Conservation (phyloP, 1,140 invertebrate species). For the Diprion similis region DNA sequence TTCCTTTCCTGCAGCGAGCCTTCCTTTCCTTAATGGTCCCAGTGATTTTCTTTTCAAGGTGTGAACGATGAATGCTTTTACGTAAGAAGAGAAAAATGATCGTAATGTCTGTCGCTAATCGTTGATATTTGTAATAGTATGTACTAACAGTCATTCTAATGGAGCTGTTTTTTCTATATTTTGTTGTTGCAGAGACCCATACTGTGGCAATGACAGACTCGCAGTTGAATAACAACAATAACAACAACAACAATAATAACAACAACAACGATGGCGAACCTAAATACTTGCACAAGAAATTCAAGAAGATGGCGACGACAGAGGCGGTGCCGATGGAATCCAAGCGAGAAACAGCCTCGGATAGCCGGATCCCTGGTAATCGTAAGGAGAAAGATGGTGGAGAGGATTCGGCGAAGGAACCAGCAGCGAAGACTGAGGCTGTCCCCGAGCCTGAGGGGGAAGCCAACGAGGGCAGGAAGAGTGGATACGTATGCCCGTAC, state of each 20-base stretch:
- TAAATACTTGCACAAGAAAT: conserved; percentile 90
- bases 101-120: too few species aligned
- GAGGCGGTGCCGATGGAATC: conserved; percentile 47
- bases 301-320: conserved; percentile 81
- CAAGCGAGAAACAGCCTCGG: conserved; percentile 32
- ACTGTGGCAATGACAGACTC: conserved; percentile 60
- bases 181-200: conserved; percentile 42
- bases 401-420: conserved; percentile 31
- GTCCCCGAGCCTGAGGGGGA: conserved; percentile 39
- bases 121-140: too few species aligned
- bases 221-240: conserved; percentile 54
- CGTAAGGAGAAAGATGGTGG: conserved; percentile 22
- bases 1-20: too few species aligned
- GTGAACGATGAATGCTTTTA: too few species aligned
- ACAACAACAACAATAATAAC: conserved; percentile 41
- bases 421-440: conserved; percentile 28
- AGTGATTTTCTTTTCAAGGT: too few species aligned
- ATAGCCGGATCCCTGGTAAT: conserved; percentile 55
- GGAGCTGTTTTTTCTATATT: neutral
- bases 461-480: conserved; percentile 52
- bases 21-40: too few species aligned
- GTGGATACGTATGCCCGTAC: conserved; percentile 80
- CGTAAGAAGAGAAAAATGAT: too few species aligned
- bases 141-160: too few species aligned
- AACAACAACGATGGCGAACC: conserved; percentile 70